These are phyloP conservation scores for Eumerus sabulonum DNA, from an alignment of 2,888 invertebrate species.

Conservation along the genomic window DNA sequence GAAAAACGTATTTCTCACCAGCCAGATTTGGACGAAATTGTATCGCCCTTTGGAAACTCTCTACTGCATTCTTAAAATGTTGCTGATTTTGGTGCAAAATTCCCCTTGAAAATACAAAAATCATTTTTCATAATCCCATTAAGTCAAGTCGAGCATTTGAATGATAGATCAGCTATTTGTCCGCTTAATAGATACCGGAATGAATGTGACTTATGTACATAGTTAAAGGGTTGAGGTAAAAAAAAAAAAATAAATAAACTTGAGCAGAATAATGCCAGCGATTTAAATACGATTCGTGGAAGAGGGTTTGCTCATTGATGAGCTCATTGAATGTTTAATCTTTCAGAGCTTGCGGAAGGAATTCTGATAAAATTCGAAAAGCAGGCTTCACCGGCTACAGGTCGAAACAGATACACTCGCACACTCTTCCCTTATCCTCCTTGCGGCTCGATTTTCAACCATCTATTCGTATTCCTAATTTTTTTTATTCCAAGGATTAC, in stretches of 20 bases:
- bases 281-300: background rate
- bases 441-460: constrained; percentile 26
- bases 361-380: no score
- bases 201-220: constrained; percentile 15
- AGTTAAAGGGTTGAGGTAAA: constrained; percentile 15
- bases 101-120: constrained; percentile 85
- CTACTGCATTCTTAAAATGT: constrained; percentile 91
- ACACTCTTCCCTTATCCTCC: constrained; percentile 33
- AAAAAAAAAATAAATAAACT: constrained; percentile 31
- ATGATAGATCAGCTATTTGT: constrained; percentile 13
- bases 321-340: no score
- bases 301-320: no score
- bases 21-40: constrained; percentile 95
- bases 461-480: constrained; percentile 28
- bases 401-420: constrained; percentile 15
- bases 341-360: no score
- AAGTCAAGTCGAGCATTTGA: constrained; percentile 14
- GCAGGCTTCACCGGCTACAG: constrained; percentile 15
- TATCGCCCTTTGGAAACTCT: constrained; percentile 94
- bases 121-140: constrained; percentile 5
- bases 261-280: background rate
- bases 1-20: constrained; percentile 81
- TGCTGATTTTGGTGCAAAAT: constrained; percentile 94
- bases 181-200: background rate
- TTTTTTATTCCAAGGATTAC: constrained; percentile 56